These are phyloP conservation scores for Scaptomyza cyrtandrae DNA, from an alignment of 2,888 invertebrate species.

Conservation along the genomic window DNA sequence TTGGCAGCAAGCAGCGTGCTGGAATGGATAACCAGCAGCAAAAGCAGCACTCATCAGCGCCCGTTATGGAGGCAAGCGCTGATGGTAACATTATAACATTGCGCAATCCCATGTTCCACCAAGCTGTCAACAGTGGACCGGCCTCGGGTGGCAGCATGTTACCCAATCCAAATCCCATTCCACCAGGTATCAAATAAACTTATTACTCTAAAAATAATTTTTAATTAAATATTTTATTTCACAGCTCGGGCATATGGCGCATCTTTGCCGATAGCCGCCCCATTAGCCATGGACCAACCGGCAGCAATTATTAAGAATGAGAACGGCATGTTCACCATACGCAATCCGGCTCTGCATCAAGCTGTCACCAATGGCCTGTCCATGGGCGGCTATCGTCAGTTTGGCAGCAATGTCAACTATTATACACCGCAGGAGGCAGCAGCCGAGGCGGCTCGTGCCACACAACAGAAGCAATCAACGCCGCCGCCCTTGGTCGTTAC, in stretches of 20 bases:
- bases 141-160: constrained; percentile 45
- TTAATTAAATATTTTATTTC: constrained; percentile 1
- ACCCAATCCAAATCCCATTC: constrained; percentile 67
- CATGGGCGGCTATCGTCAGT: constrained; percentile 81
- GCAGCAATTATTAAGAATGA: constrained; percentile 89
- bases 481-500: constrained; percentile 34
- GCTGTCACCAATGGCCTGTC: constrained; percentile 83
- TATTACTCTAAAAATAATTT: background rate
- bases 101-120: constrained; percentile 90
- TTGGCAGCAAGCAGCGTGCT: constrained; percentile 44
- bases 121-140: constrained; percentile 55
- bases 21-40: constrained; percentile 17
- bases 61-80: constrained; percentile 54
- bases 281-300: constrained; percentile 85
- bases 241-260: constrained; percentile 66
- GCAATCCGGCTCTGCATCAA: constrained; percentile 87
- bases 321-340: constrained; percentile 93
- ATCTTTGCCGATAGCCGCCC: constrained; percentile 65
- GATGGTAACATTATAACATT: constrained; percentile 89
- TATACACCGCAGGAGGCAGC: constrained; percentile 83
- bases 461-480: constrained; percentile 59
- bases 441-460: constrained; percentile 79
- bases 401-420: constrained; percentile 81
- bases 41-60: constrained; percentile 15
- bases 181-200: constrained; percentile 60